Evolutionary conservation across 2,797 vertebrate species (phyloP).

Genomic region (Vespertilio murinus): DNA sequence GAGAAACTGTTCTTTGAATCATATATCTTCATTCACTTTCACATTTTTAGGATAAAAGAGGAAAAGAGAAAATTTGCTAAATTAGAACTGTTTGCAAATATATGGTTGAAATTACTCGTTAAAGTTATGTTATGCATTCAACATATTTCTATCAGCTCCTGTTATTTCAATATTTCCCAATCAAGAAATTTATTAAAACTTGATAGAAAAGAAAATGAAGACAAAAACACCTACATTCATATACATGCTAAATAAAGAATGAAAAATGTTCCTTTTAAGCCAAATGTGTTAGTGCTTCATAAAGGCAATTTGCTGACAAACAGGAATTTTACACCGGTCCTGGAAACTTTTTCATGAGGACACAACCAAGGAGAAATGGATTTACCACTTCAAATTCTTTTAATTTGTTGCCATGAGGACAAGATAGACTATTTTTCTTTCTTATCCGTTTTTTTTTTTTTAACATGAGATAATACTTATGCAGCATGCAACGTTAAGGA

Average conservation of each 20-base stretch:
- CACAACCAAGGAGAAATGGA: neutral
- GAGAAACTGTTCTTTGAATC: neutral
- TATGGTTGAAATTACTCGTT: neutral
- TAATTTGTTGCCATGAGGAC: neutral
- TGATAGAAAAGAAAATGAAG: neutral
- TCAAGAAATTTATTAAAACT: neutral
- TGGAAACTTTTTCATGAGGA: neutral
- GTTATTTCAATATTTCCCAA: neutral
- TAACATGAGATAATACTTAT: neutral
- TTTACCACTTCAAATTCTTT: neutral
- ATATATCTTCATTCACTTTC: neutral
- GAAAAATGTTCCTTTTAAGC: neutral
- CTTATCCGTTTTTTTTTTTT: neutral
- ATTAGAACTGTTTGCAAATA: neutral
- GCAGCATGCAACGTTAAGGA: neutral
- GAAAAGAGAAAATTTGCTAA: neutral
- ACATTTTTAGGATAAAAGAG: neutral
- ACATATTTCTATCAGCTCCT: neutral
- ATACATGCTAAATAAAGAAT: neutral
- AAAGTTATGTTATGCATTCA: neutral
- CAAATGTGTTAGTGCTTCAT: neutral
- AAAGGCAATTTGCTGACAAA: neutral
- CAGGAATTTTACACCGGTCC: neutral
- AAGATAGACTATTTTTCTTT: neutral
- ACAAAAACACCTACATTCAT: rapidly evolving